Evolutionary conservation across 92 coral and sea anemone genomes (phyloP), one percentile per base, ranked within the genome.

Genomic region (Anthopleura xanthogrammica): DNA sequence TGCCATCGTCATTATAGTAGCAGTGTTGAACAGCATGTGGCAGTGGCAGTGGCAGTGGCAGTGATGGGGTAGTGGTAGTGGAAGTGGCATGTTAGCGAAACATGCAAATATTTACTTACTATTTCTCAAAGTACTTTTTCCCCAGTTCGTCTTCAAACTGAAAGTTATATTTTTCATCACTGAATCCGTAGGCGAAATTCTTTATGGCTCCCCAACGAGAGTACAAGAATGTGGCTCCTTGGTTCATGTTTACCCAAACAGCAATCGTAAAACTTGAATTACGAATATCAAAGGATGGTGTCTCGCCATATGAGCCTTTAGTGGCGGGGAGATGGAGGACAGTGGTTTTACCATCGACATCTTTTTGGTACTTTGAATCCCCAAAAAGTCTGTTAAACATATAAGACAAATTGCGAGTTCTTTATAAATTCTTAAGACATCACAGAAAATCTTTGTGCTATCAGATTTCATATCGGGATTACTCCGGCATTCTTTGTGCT

Each of bases 251-350:
- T 6, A 10, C 36, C 71, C 71, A 64, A 6, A 64, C 71, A 36
- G 56, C n/a, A 4, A 41, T 75, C 50, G 50, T 16, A 39, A 75
- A 75, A 42, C 78, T 75, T 7, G 52, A 23, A 4, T 7, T 75
- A 2, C 56, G 52, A 41, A 75, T 41, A 23, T 41, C 52, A 50
- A 50, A 41, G 4, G 56, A 13, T 17, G 78, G 78, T 23, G 56
- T 50, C 78, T 41, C 36, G 78, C 24, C 78, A 75, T 75, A 75
- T 17, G 78, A 75, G 16, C 20, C 14, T 4, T 7, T 36, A 41
- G 78, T 23, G 12, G 22, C 78, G 29, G 78, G 78, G 22, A 75
- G 52, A 50, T 75, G 13, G 12, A 75, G 78, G 50, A 75, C 48
- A 39, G 78, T 41, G 42, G 78, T 75, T 41, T 10, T 36, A 39